Conservation (phyloP, 2,888 invertebrate genomes). For the Unio pictorum region DNA sequence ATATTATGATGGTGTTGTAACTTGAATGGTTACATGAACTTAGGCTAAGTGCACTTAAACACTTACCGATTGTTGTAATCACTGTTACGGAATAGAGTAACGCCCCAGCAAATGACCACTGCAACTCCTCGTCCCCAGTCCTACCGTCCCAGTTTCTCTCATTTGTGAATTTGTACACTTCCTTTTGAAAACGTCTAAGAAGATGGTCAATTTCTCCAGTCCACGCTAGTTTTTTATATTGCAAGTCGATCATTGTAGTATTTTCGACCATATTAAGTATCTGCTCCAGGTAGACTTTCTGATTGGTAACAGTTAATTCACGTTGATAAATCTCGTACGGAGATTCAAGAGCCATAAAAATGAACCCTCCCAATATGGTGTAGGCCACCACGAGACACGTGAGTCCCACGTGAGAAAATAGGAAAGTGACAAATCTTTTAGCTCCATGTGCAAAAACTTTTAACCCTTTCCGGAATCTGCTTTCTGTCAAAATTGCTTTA, state of each 20-base stretch:
- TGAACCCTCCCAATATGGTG: conserved; percentile 24
- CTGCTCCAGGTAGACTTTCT: too few relatives aligned
- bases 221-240: too few relatives aligned
- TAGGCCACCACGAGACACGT: conserved; percentile 29
- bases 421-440: conserved; percentile 22
- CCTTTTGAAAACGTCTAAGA: conserved; percentile 46
- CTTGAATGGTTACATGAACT: too few relatives aligned
- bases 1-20: too few relatives aligned
- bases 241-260: too few relatives aligned
- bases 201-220: too few relatives aligned
- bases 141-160: conserved; percentile 84
- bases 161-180: conserved; percentile 83
- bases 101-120: conserved; percentile 90
- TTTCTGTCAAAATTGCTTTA: too few relatives aligned
- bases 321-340: conserved; percentile 20
- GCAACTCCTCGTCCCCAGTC: conserved; percentile 74
- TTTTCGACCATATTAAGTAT: too few relatives aligned
- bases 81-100: conserved; percentile 89
- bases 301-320: neutral
- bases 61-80: conserved; percentile 88
- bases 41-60: too few relatives aligned
- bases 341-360: conserved; percentile 24
- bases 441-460: too few relatives aligned
- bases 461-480: too few relatives aligned
- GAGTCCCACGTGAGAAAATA: conserved; percentile 33